Evolutionary conservation across 2,797 vertebrate species (phyloP), one percentile per base, ranked within the genome.

Genomic region (Leptatherina wallacei): DNA sequence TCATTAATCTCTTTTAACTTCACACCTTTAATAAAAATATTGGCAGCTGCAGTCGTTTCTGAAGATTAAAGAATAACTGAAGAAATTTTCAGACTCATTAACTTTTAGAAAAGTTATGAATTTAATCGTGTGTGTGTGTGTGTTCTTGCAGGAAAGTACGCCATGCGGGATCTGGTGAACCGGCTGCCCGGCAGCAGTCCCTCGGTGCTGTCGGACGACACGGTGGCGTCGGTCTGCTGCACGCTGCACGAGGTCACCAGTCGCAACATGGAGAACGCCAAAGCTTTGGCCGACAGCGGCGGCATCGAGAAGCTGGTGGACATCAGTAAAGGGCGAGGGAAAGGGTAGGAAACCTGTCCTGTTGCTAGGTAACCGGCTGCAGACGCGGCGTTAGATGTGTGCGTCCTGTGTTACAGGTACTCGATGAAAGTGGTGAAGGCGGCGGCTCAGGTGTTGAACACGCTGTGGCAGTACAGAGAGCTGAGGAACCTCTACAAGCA

Each of bases 241-340:
- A 97, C 98, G 20, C 92, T 99, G 87, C 97, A 99, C 0, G 98
- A 99, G 91, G 98, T 99, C 91, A 98, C 97, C 65, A 99, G 96
- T 85, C 96, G 97, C 78, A 99, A 99, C 93, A 97, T 98, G 96
- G 98, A 99, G 88, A 99, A 99, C 0, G 98, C 98, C 84, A 98
- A 98, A 82, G 97, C 98, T 6, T 93, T 99, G 36, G 97, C 97
- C 0, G 97, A 98, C 81, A 96, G 96, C 0, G 98, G 97, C 0
- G 98, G 98, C 14, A 97, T 99, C 61, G 96, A 99, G 87, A 99
- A 98, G 89, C 95, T 99, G 91, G 97, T 99, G 90, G 96, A 96
- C 90, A 98, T 99, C 84, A 97, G 97, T 18, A 97, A 97, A 91
- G 98, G 97, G n/a, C 93, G 97, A 69, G 97, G 97, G 38, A 97